Percentiles rank a stretch among this genome's conserved stretches.
Conservation (phyloP, 2,797 vertebrate species). For the Crocodylus rhombifer region DNA sequence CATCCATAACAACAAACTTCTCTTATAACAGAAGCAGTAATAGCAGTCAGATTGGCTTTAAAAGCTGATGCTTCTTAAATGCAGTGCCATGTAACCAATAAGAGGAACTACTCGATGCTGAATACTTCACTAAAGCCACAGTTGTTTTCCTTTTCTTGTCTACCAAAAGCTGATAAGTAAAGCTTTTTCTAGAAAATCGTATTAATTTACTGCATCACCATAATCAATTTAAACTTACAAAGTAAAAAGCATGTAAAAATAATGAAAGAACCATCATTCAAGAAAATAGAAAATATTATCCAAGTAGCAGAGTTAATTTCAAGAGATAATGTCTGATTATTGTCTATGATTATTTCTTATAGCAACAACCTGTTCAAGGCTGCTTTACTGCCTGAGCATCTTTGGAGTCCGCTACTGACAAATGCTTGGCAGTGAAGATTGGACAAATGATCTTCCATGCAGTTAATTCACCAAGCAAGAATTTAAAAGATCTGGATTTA, state of each 20-base stretch:
- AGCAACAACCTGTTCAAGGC: background rate
- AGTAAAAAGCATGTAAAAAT: too few relatives aligned
- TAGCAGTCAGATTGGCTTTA: background rate
- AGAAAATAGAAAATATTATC: background rate
- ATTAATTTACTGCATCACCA: background rate
- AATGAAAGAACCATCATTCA: background rate
- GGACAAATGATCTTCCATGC: background rate
- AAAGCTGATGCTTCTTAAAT: background rate
- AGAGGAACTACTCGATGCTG: background rate
- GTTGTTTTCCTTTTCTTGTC: background rate
- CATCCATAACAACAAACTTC: background rate
- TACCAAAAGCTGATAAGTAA: background rate
- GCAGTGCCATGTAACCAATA: background rate
- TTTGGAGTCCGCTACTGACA: background rate
- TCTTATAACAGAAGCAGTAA: background rate
- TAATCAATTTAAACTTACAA: background rate
- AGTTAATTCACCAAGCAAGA: background rate
- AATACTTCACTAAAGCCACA: background rate
- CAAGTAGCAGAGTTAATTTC: too few relatives aligned
- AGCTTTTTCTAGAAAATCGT: background rate
- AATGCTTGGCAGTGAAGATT: background rate
- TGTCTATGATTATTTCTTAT: too few relatives aligned
- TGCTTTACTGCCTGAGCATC: background rate
- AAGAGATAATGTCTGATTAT: too few relatives aligned
- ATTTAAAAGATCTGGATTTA: background rate